Evolutionary conservation across 1,140 invertebrate species (phyloP).

Genomic region (Zaprionus kolodkinae): DNA sequence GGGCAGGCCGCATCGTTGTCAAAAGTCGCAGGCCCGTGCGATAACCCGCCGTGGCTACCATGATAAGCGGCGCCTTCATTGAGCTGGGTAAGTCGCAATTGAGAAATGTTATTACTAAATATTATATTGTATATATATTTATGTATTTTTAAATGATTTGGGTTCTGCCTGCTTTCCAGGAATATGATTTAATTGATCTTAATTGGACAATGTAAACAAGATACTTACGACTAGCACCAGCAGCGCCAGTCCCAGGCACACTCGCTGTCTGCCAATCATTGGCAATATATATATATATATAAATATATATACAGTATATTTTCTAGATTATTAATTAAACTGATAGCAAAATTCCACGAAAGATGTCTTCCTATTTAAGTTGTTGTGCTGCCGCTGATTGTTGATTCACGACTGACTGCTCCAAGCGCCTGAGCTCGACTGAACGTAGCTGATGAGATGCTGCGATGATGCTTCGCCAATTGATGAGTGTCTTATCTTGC

Average conservation of each 20-base stretch:
- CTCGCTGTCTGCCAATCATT: slow-evolving; percentile 23
- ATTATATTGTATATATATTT: slow-evolving; percentile 5
- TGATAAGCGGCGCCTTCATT: slow-evolving; percentile 63
- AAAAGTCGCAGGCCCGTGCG: slow-evolving; percentile 25
- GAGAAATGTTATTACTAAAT: slow-evolving; percentile 33
- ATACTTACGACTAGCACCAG: slow-evolving; percentile 36
- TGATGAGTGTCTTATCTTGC: background rate
- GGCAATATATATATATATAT: slow-evolving; percentile 9
- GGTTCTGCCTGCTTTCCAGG: slow-evolving; percentile 21
- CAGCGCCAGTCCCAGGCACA: slow-evolving; percentile 36
- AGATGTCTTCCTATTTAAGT: slow-evolving; percentile 16
- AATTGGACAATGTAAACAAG: slow-evolving; percentile 9
- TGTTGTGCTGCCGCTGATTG: slow-evolving; percentile 28
- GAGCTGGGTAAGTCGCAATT: slow-evolving; percentile 64
- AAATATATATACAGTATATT: slow-evolving; percentile 17
- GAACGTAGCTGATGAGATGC: background rate
- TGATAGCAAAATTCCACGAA: slow-evolving; percentile 28
- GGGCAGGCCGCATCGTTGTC: slow-evolving; percentile 85
- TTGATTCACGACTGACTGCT: slow-evolving; percentile 20
- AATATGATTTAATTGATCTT: slow-evolving; percentile 21
- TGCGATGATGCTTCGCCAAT: background rate
- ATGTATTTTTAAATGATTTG: slow-evolving; percentile 2
- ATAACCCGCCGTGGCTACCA: slow-evolving; percentile 61
- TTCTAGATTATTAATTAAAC: slow-evolving; percentile 23
- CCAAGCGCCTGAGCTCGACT: background rate